A percentile compares a stretch with the other conserved stretches of the same genome.
Conservation (phyloP, 1,140 invertebrate species). For the Megalonaias nervosa region DNA sequence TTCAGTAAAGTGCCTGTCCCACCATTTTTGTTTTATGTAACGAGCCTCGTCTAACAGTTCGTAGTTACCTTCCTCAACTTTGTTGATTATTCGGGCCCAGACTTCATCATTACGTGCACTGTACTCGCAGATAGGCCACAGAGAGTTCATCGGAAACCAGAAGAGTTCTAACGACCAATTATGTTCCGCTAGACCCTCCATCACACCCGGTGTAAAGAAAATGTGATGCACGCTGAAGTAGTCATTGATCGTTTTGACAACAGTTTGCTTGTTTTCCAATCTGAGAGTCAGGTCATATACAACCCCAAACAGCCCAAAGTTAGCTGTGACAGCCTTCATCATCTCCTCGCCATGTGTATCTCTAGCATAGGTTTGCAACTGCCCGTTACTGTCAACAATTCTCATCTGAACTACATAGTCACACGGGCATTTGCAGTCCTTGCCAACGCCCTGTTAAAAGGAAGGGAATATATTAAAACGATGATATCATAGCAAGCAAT, state of each 20-base stretch:
- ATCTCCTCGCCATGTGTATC: not conserved
- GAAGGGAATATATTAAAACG: no score
- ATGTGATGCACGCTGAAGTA: constrained; percentile 8
- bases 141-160: constrained; percentile 22
- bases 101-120: constrained; percentile 17
- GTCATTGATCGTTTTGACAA: constrained; percentile 9
- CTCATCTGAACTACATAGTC: constrained; percentile 22
- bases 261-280: not conserved
- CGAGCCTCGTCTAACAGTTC: not conserved
- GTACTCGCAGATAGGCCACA: not conserved
- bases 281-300: constrained; percentile 26
- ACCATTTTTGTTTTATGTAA: not conserved
- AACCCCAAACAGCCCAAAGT: constrained; percentile 27
- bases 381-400: constrained; percentile 11
- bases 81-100: constrained; percentile 17
- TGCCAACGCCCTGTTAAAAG: constrained; percentile 11
- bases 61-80: not conserved
- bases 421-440: not conserved
- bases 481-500: not conserved
- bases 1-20: not conserved
- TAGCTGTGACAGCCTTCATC: constrained; percentile 18
- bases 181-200: constrained; percentile 3
- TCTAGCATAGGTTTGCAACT: constrained; percentile 8
- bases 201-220: not conserved
- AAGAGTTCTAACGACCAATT: constrained; percentile 25